phyloP scores from a whole-genome alignment of 2,888 invertebrate genomes.

The Meta bourneti region DNA sequence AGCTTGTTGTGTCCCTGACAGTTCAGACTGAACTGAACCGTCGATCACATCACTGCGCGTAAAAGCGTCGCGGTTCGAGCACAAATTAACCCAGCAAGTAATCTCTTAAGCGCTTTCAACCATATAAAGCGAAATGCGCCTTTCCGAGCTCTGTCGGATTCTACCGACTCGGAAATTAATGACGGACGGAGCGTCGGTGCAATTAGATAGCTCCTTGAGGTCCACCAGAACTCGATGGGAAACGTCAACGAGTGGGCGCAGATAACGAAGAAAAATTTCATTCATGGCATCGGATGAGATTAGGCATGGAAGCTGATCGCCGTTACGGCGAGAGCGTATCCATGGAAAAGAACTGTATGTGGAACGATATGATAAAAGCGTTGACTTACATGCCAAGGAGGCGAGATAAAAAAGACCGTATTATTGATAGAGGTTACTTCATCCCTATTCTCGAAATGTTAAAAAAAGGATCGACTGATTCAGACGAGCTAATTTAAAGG shows the following conservation, averaged over 20 bases:
- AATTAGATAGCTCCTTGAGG: conserved; percentile 39
- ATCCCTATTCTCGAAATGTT: neutral
- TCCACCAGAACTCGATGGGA: conserved; percentile 26
- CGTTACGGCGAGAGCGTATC: conserved; percentile 10
- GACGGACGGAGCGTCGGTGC: conserved; percentile 8
- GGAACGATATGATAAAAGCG: neutral
- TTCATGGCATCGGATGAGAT: neutral
- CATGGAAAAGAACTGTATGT: neutral
- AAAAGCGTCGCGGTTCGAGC: too few relatives aligned
- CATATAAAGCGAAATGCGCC: neutral
- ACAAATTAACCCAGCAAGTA: too few relatives aligned
- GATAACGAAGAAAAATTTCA: conserved; percentile 69
- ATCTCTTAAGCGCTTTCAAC: too few relatives aligned
- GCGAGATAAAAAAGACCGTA: neutral
- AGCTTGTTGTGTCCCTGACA: neutral
- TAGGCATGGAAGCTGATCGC: neutral
- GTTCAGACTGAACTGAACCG: too few relatives aligned
- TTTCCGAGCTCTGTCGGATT: neutral
- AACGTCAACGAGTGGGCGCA: conserved; percentile 64
- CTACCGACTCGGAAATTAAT: conserved; percentile 20
- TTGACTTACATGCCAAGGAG: neutral
- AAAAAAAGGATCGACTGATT: neutral
- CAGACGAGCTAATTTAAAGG: neutral
- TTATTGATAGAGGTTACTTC: neutral
- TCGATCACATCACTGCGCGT: too few relatives aligned